A percentile compares a stretch with the other conserved stretches of the same genome.
Evolutionary conservation across 2,113 vertebrate species (phyloP).

Genomic region (Cygnus buccinator): DNA sequence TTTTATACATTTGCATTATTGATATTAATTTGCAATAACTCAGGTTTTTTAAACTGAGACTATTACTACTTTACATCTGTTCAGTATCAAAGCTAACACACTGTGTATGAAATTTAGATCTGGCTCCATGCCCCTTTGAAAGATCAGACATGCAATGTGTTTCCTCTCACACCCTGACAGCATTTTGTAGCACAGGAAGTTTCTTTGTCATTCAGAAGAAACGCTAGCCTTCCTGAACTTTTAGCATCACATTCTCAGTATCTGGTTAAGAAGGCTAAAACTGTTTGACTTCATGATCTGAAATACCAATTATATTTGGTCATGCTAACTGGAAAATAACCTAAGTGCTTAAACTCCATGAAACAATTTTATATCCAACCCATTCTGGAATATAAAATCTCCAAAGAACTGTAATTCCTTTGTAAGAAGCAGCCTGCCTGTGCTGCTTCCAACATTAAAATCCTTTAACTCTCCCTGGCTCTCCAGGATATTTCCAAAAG

Average conservation of each 20-base stretch:
- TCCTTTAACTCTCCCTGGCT: conserved; percentile 34
- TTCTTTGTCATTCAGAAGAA: conserved; percentile 64
- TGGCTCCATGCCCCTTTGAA: conserved; percentile 1
- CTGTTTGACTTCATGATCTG: conserved; percentile 17
- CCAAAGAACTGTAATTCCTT: conserved; percentile 59
- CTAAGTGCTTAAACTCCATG: conserved; percentile 66
- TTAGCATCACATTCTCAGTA: conserved; percentile 53
- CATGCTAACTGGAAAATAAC: conserved; percentile 69
- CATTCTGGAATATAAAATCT: conserved; percentile 37
- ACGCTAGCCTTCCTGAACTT: conserved; percentile 61
- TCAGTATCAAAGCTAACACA: background rate
- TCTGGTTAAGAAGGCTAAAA: conserved; percentile 24
- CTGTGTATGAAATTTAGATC: background rate
- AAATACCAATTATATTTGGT: conserved; percentile 64
- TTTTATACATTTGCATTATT: background rate
- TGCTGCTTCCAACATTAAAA: conserved; percentile 48
- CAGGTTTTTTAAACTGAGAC: background rate
- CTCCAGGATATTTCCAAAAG: conserved; percentile 56
- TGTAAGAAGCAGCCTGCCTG: conserved; percentile 56
- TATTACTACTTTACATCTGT: background rate
- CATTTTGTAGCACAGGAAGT: conserved; percentile 63
- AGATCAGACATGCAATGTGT: background rate
- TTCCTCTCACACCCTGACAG: conserved; percentile 55
- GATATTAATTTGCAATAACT: background rate
- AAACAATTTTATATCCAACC: conserved; percentile 67